Percentiles rank a stretch among this genome's conserved stretches.
phyloP scores from a whole-genome alignment of 2,113 vertebrate genomes.

The Ahaetulla prasina region DNA sequence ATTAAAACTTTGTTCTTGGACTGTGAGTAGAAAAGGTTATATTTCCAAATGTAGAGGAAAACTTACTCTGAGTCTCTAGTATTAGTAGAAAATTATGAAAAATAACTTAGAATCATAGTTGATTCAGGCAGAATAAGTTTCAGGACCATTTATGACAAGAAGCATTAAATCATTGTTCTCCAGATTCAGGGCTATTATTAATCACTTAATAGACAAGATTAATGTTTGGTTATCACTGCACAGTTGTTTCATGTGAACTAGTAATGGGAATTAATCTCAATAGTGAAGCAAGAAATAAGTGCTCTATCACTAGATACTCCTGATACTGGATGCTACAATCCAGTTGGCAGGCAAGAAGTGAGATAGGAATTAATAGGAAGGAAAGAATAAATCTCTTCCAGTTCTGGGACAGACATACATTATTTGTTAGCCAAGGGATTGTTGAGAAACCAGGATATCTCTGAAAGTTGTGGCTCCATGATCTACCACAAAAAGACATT shows the following conservation, averaged over 20 bases:
- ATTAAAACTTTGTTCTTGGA: background rate
- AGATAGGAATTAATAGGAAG: background rate
- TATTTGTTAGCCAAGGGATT: background rate
- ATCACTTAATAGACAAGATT: background rate
- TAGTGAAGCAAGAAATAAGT: background rate
- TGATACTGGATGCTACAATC: background rate
- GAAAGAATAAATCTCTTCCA: background rate
- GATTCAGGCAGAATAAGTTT: background rate
- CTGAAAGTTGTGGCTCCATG: background rate
- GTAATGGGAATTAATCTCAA: background rate
- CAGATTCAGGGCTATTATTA: background rate
- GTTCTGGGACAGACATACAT: background rate
- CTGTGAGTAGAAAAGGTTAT: background rate
- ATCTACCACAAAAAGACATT: background rate
- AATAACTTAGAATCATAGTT: background rate
- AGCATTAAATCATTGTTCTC: background rate
- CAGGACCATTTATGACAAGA: background rate
- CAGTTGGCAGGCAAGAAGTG: background rate
- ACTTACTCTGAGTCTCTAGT: background rate
- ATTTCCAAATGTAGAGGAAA: background rate
- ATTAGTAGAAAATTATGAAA: background rate
- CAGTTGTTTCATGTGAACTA: background rate
- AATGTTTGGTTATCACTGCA: background rate
- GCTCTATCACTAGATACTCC: background rate
- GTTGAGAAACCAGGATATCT: background rate